Conservation (phyloP, 2,797 vertebrate genomes). For the Tympanoctomys barrerae region DNA sequence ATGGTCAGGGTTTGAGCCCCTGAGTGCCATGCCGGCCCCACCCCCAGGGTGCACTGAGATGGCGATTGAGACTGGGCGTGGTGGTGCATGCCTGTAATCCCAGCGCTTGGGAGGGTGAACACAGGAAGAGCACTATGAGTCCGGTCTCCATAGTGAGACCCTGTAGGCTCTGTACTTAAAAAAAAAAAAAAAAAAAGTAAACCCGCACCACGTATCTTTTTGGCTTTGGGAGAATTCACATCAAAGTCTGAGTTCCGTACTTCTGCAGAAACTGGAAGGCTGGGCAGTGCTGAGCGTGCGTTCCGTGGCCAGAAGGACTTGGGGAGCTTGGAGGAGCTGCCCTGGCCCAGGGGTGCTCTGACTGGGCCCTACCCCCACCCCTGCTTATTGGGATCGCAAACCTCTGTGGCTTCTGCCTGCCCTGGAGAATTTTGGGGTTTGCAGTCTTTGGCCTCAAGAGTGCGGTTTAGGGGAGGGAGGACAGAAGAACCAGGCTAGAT, state of each 20-base stretch:
- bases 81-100: too few species aligned
- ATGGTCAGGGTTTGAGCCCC: too few species aligned
- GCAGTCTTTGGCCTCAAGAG: neutral
- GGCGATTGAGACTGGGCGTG: too few species aligned
- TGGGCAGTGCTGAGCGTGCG: neutral
- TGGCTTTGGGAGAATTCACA: conserved; percentile 23
- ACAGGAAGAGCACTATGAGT: too few species aligned
- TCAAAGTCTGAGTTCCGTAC: conserved; percentile 11
- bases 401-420: neutral
- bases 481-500: neutral
- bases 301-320: neutral
- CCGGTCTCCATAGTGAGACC: too few species aligned
- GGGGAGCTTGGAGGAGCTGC: neutral
- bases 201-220: neutral
- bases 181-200: too few species aligned
- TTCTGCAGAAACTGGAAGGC: conserved; percentile 16
- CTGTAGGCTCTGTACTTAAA: too few species aligned
- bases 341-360: neutral
- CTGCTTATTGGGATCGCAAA: neutral
- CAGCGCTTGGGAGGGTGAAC: too few species aligned
- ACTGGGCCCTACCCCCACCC: neutral
- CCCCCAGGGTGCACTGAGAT: too few species aligned
- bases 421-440: neutral
- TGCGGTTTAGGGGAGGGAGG: conserved; percentile 3
- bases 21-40: too few species aligned